Percentiles rank a stretch among this genome's conserved stretches.
Conservation (phyloP, 1,140 invertebrate species). For the Drosophila ananassae region DNA sequence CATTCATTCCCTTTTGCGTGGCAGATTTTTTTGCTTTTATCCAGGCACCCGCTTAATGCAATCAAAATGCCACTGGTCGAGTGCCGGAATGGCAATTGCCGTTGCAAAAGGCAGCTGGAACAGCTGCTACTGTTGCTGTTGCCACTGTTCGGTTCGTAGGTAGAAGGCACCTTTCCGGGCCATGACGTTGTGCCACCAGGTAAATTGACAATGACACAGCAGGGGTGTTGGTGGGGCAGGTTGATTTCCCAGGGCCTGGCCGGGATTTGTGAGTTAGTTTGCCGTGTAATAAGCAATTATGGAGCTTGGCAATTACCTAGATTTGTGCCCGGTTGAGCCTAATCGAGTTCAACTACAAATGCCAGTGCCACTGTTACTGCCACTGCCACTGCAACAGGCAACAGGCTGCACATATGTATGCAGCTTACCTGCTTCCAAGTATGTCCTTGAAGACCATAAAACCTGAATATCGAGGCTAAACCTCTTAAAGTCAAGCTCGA, state of each 20-base stretch:
- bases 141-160: neutral
- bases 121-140: slow-evolving; percentile 12
- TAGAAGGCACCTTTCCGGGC: slow-evolving; percentile 18
- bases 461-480: slow-evolving; percentile 16
- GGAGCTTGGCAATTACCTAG: slow-evolving; percentile 61
- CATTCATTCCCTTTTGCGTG: slow-evolving; percentile 14
- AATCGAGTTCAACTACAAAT: slow-evolving; percentile 36
- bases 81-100: slow-evolving; percentile 42
- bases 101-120: slow-evolving; percentile 3
- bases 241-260: neutral
- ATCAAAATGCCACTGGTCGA: slow-evolving; percentile 48
- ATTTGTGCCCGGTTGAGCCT: slow-evolving; percentile 60
- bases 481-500: slow-evolving; percentile 12
- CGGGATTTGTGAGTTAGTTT: slow-evolving; percentile 67
- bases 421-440: neutral
- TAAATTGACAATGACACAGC: slow-evolving; percentile 63
- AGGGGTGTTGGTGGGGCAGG: neutral
- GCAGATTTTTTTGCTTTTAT: slow-evolving; percentile 15
- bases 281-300: slow-evolving; percentile 74
- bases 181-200: slow-evolving; percentile 28
- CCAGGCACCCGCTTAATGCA: slow-evolving; percentile 48
- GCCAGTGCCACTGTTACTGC: slow-evolving; percentile 1
- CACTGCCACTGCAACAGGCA: slow-evolving; percentile 32
- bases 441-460: slow-evolving; percentile 19
- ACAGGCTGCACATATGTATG: slow-evolving; percentile 8